Conservation (phyloP, 2,113 vertebrate genomes). For the Siniperca chuatsi region DNA sequence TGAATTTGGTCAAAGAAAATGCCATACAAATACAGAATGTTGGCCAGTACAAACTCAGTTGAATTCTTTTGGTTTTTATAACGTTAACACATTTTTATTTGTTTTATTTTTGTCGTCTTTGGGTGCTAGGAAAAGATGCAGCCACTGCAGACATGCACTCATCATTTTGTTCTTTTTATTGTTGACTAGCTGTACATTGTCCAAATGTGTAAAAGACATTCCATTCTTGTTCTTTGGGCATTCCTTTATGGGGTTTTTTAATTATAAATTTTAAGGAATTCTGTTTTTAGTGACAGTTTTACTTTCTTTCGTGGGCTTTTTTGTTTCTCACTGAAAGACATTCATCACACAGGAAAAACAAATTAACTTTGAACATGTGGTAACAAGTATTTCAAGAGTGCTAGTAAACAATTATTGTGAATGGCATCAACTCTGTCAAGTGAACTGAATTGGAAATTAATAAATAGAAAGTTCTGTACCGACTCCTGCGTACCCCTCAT, state of each 20-base stretch:
- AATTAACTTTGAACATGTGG: neutral
- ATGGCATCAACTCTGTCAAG: neutral
- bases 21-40: neutral
- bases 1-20: constrained; percentile 1
- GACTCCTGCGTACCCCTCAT: neutral
- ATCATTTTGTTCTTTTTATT: constrained; percentile 15
- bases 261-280: constrained; percentile 5
- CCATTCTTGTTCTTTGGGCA: constrained; percentile 54
- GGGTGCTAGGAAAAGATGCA: neutral
- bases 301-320: neutral
- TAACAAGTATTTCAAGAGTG: constrained; percentile 15
- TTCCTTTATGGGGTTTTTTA: constrained; percentile 24
- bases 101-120: neutral
- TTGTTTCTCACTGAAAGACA: neutral
- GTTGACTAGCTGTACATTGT: constrained; percentile 1
- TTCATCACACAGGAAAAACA: neutral
- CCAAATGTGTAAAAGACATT: constrained; percentile 59
- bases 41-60: neutral
- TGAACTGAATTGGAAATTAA: constrained; percentile 49
- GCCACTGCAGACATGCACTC: constrained; percentile 9
- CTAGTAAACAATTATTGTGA: neutral
- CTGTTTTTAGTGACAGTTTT: constrained; percentile 13
- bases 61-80: neutral
- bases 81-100: neutral
- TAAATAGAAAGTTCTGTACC: constrained; percentile 61